A percentile compares a stretch with the other conserved stretches of the same genome.
Evolutionary conservation across 2,797 vertebrate genomes (phyloP).

Genomic region (Pantherophis vulpinus): DNA sequence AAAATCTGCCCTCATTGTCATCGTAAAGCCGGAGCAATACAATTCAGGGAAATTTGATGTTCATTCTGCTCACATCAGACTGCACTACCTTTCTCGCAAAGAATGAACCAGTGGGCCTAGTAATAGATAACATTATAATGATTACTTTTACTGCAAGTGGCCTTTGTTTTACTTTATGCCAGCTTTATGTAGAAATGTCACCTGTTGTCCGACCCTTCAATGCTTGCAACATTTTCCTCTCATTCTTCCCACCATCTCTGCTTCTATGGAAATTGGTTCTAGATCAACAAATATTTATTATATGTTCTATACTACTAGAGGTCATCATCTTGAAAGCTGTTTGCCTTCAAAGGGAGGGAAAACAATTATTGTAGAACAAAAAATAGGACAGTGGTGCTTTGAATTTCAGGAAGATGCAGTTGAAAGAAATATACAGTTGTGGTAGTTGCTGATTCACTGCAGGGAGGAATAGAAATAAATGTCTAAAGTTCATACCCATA

Average conservation of each 20-base stretch:
- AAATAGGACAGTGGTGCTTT: background rate
- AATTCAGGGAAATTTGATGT: background rate
- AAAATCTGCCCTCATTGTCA: background rate
- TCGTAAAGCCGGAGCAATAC: background rate
- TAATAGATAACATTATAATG: background rate
- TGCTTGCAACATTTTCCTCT: background rate
- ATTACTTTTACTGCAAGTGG: background rate
- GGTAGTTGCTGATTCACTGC: background rate
- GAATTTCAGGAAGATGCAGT: background rate
- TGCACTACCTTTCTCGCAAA: background rate
- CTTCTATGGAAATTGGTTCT: background rate
- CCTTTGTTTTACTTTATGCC: background rate
- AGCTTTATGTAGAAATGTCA: background rate
- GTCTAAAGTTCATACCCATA: background rate
- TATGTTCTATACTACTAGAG: background rate
- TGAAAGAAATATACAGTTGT: background rate
- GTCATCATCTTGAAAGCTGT: background rate
- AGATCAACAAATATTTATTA: background rate
- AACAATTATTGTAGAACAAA: background rate
- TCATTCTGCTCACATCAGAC: background rate
- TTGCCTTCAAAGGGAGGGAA: background rate
- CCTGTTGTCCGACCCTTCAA: background rate
- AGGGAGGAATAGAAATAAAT: background rate
- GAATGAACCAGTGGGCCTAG: background rate
- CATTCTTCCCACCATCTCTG: background rate